Conservation (phyloP, 2,797 vertebrate species). For the Tauraco hartlaubi region DNA sequence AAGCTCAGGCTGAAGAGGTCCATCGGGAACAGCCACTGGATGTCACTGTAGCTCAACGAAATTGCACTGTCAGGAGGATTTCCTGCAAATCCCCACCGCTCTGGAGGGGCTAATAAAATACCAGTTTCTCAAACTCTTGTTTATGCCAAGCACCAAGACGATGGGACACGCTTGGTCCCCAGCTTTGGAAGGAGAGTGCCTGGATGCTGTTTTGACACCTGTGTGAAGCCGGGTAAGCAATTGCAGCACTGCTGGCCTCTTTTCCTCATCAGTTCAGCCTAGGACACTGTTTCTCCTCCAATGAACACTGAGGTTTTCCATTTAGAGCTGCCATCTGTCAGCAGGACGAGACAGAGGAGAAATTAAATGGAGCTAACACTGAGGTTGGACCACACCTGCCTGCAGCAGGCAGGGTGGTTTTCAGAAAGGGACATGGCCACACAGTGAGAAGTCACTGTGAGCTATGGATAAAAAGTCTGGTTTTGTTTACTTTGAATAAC, state of each 20-base stretch:
- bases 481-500: not conserved
- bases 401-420: not conserved
- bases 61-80: not conserved
- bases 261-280: not conserved
- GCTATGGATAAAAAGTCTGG: not conserved
- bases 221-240: fast-evolving
- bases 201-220: not conserved
- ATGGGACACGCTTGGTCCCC: not conserved
- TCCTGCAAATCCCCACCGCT: not conserved
- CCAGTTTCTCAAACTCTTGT: not conserved
- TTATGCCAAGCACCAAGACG: not conserved
- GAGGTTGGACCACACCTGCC: not conserved
- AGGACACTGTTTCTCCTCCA: not conserved
- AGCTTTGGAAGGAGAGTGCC: not conserved
- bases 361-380: not conserved
- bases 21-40: conserved; percentile 49
- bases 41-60: conserved; percentile 52
- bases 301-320: not conserved
- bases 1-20: not conserved
- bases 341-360: not conserved
- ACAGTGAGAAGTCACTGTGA: not conserved
- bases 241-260: not conserved
- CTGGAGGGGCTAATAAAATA: not conserved
- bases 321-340: not conserved
- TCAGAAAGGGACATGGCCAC: not conserved